Evolutionary conservation across 2,888 invertebrate genomes (phyloP), one percentile per base, ranked within the genome.

Genomic region (Pinctada fucata): DNA sequence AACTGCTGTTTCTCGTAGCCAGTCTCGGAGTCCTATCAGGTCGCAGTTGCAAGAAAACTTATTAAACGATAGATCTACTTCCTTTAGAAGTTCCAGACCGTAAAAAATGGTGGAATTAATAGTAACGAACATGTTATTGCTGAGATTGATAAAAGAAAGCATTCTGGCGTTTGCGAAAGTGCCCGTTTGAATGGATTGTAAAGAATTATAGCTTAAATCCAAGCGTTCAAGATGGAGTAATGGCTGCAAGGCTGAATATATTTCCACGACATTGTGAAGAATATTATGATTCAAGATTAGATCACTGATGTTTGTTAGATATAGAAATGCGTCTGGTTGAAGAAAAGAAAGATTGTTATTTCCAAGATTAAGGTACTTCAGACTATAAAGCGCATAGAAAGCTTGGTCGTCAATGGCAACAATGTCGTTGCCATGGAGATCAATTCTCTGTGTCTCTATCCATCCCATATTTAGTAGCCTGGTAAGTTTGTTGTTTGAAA

Each of bases 21-120:
- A 91, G 71, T 86, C 80, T 48, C 86, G 82, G 69, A 91, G 84
- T 3, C 83, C 86, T 4, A 90, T 67, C 69, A 88, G 79, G 45
- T 87, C 85, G 83, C 91, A 91, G 31, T 85, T 84, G 78, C 91
- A 91, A 52, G 83, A 68, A 76, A 90, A 90, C 4, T 88, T 88
- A 78, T 91, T 91, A 58, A 81, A 73, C 4, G 89, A 86, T 66
- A 91, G 83, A 69, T 89, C 88, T 3, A 91, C 78, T 49, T 73
- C 68, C 68, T 87, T 75, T 13, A 91, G 76, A 3, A 85, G 78
- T 16, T 68, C 65, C 6, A 90, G 68, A n/a, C 81, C 78, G 13
- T 84, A 72, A 70, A 90, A 88, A 2, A 86, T 70, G 3, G 74
- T 71, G 1, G 86, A 85, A 16, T 82, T 75, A 52, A 90, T 73